Percentiles rank a stretch among this genome's conserved stretches.
phyloP scores from a whole-genome alignment of 1,140 invertebrate genomes.

The Drosophila funebris region DNA sequence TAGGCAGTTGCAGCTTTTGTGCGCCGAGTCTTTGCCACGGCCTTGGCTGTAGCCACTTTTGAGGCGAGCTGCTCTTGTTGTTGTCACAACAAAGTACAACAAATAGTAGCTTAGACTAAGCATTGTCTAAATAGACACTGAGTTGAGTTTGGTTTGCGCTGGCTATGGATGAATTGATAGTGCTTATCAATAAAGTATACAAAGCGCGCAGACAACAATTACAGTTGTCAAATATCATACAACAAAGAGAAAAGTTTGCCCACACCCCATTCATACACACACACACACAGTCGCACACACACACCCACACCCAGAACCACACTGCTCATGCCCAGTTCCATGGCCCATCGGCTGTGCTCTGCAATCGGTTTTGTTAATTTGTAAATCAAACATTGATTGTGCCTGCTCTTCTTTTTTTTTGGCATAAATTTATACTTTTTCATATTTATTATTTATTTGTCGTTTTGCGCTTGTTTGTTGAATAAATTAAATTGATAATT shows the following conservation, averaged over 20 bases:
- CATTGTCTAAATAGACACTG: not conserved
- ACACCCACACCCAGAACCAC: slow-evolving; percentile 15
- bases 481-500: slow-evolving; percentile 66
- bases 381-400: slow-evolving; percentile 59
- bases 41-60: slow-evolving; percentile 53
- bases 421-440: slow-evolving; percentile 38
- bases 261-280: slow-evolving; percentile 19
- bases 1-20: slow-evolving; percentile 38
- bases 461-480: slow-evolving; percentile 35
- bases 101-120: not conserved
- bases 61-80: not conserved
- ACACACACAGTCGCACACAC: slow-evolving; percentile 21
- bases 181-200: slow-evolving; percentile 63
- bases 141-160: not conserved
- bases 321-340: slow-evolving; percentile 5
- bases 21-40: slow-evolving; percentile 13
- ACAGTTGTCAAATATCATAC: slow-evolving; percentile 70
- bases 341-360: slow-evolving; percentile 11
- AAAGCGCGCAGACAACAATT: slow-evolving; percentile 54
- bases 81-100: not conserved
- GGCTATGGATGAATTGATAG: slow-evolving; percentile 37
- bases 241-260: slow-evolving; percentile 1
- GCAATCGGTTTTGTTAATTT: slow-evolving; percentile 59
- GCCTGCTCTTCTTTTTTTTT: slow-evolving; percentile 34
- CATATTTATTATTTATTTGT: slow-evolving; percentile 40